Percentiles rank a stretch among this genome's conserved stretches.
These are phyloP conservation scores for Timema cristinae DNA, from an alignment of 2,888 invertebrate species.

Conservation along the genomic window DNA sequence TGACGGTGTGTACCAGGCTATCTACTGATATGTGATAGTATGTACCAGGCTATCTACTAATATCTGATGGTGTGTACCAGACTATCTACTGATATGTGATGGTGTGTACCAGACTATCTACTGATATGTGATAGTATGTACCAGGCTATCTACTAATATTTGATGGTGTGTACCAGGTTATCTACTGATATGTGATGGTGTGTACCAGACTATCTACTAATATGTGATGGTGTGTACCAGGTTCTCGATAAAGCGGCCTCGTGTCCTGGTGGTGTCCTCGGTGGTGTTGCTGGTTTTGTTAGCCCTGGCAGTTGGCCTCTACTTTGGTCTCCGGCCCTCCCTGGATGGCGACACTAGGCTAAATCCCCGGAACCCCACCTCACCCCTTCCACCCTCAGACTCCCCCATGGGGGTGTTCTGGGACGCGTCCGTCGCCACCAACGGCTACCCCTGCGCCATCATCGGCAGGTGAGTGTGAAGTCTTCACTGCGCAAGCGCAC, in stretches of 20 bases:
- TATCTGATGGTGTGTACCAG: too few species aligned
- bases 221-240: neutral
- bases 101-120: too few species aligned
- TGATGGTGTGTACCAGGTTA: too few species aligned
- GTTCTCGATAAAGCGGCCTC: neutral
- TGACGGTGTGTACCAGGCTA: too few species aligned
- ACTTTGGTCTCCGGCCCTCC: conserved; percentile 21
- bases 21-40: too few species aligned
- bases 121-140: too few species aligned
- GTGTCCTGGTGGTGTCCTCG: conserved; percentile 13
- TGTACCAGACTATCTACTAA: too few species aligned
- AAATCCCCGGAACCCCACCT: conserved; percentile 14
- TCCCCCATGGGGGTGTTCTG: conserved; percentile 33
- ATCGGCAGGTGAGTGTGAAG: conserved; percentile 57
- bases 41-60: too few species aligned
- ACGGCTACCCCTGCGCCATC: conserved; percentile 68
- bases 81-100: too few species aligned
- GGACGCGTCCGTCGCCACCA: conserved; percentile 64
- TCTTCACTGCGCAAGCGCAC: neutral
- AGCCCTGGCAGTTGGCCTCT: conserved; percentile 22
- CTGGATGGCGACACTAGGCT: neutral
- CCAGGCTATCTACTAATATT: too few species aligned
- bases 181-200: too few species aligned
- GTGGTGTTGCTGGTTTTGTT: neutral
- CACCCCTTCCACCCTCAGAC: conserved; percentile 26